Conservation (phyloP, 2,888 invertebrate genomes). For the Stictocephala bisonia region DNA sequence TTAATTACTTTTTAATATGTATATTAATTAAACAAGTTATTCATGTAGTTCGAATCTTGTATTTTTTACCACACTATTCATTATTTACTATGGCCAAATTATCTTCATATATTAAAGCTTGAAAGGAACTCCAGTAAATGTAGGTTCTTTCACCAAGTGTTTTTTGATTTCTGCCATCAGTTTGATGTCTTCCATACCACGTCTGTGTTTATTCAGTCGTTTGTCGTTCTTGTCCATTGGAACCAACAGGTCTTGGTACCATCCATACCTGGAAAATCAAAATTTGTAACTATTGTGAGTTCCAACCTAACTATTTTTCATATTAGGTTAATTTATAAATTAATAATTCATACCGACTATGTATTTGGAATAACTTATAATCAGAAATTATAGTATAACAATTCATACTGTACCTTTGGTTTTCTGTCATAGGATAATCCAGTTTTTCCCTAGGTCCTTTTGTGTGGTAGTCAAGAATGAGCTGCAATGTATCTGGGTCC, state of each 20-base stretch:
- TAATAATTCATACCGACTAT: too few species aligned
- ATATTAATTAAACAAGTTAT: too few species aligned
- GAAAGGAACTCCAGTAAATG: conserved; percentile 27
- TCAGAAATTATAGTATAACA: too few species aligned
- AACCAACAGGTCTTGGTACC: conserved; percentile 41
- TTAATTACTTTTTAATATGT: too few species aligned
- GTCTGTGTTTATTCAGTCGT: conserved; percentile 24
- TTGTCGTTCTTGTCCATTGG: conserved; percentile 26
- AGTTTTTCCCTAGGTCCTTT: conserved; percentile 21
- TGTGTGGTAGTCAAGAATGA: not conserved
- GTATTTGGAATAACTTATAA: too few species aligned
- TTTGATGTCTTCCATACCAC: conserved; percentile 31
- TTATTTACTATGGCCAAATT: too few species aligned
- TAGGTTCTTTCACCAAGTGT: conserved; percentile 13
- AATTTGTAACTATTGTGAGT: too few species aligned
- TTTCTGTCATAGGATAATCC: conserved; percentile 38
- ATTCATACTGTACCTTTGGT: conserved; percentile 44
- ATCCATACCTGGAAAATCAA: conserved; percentile 45
- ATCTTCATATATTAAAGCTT: conserved; percentile 27
- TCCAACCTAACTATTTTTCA: too few species aligned
- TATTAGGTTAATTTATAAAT: too few species aligned
- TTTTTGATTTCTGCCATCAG: conserved; percentile 40
- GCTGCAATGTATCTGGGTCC: conserved; percentile 8
- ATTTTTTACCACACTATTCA: too few species aligned
- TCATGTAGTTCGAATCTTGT: too few species aligned